Evolutionary conservation across 2,113 vertebrate genomes (phyloP).

Genomic region (Emberiza fucata): DNA sequence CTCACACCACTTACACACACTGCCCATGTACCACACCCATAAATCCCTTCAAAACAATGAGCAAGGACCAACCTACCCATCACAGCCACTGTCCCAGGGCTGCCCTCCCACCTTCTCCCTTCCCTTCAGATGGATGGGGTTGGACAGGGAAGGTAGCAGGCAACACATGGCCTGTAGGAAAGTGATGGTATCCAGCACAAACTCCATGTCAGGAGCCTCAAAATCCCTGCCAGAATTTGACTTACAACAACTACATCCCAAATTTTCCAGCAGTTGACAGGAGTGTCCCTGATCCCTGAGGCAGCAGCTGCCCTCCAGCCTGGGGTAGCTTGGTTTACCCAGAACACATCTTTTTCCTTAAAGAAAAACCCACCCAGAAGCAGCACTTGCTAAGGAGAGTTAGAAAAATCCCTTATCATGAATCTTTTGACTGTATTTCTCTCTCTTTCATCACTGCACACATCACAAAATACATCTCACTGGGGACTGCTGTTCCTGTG

Average conservation of each 20-base stretch:
- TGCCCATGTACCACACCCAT: background rate
- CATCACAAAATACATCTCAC: background rate
- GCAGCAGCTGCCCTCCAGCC: background rate
- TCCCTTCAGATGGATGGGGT: background rate
- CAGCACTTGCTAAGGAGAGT: background rate
- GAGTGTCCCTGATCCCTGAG: fast-evolving
- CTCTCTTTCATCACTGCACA: background rate
- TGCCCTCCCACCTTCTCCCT: background rate
- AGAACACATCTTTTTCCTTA: background rate
- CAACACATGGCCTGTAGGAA: background rate
- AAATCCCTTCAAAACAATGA: background rate
- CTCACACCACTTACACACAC: background rate
- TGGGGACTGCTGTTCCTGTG: background rate
- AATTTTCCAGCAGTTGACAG: background rate
- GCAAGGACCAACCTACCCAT: background rate
- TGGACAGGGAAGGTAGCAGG: background rate
- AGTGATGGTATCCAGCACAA: background rate
- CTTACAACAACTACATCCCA: background rate
- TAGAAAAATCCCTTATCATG: background rate
- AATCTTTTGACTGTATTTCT: background rate
- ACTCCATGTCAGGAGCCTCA: background rate
- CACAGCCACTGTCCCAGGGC: background rate
- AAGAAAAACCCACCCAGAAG: background rate
- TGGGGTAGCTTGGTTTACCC: fast-evolving
- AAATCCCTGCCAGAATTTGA: background rate